phyloP scores from a whole-genome alignment of 2,797 vertebrate species.

The Xenentodon cancila region DNA sequence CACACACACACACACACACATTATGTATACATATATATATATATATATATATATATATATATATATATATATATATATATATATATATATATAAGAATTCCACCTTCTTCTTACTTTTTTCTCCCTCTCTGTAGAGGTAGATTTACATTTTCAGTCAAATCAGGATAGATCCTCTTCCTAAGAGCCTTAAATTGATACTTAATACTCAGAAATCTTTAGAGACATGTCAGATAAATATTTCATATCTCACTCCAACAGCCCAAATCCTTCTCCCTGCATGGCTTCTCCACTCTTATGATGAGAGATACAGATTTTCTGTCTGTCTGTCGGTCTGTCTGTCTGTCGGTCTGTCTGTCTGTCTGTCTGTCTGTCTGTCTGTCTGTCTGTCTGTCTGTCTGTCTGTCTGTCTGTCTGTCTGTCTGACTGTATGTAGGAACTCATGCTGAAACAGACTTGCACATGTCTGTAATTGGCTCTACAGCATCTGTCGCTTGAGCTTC shows the following conservation, averaged over 20 bases:
- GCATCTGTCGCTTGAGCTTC: constrained; percentile 33
- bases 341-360: too few species aligned
- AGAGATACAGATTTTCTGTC: constrained; percentile 6
- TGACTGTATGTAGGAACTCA: background rate
- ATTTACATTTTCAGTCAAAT: constrained; percentile 17
- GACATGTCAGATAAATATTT: constrained; percentile 61
- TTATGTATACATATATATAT: too few species aligned
- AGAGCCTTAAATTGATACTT: constrained; percentile 49
- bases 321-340: too few species aligned
- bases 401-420: too few species aligned
- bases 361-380: too few species aligned
- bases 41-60: too few species aligned
- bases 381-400: too few species aligned
- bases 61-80: too few species aligned
- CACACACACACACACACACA: too few species aligned
- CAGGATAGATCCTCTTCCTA: constrained; percentile 21
- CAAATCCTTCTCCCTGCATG: constrained; percentile 27
- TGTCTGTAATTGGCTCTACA: constrained; percentile 40
- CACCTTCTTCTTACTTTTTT: constrained; percentile 1
- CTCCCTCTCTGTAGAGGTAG: constrained; percentile 7
- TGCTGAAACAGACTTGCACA: background rate
- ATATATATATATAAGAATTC: background rate
- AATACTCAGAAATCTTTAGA: constrained; percentile 51
- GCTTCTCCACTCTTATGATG: constrained; percentile 26
- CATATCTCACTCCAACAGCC: constrained; percentile 39